These are phyloP conservation scores for Hipparchia semele DNA, from an alignment of 2,888 invertebrate species.

Conservation along the genomic window DNA sequence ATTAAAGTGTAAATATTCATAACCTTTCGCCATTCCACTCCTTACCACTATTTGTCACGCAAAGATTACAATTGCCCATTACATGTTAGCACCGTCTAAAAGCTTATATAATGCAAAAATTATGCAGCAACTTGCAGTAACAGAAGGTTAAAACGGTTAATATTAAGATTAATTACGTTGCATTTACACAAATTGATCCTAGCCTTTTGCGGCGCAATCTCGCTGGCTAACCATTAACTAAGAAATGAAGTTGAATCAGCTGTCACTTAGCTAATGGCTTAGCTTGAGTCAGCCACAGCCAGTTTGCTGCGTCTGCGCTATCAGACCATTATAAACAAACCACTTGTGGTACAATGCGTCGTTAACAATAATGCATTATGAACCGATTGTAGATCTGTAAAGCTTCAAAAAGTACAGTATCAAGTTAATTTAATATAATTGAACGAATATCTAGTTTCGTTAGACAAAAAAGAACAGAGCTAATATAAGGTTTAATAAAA, in stretches of 20 bases:
- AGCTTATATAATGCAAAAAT: slow-evolving; percentile 10
- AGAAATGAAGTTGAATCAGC: slow-evolving; percentile 11
- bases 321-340: slow-evolving; percentile 3
- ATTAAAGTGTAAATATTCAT: not conserved
- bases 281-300: not conserved
- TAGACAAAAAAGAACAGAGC: not conserved
- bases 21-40: slow-evolving; percentile 6
- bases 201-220: slow-evolving; percentile 7
- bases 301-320: not conserved
- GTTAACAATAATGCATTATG: slow-evolving; percentile 4
- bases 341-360: not conserved
- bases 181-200: slow-evolving; percentile 7
- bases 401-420: no score
- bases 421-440: no score
- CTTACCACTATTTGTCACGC: slow-evolving; percentile 11
- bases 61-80: slow-evolving; percentile 8
- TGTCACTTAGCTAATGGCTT: slow-evolving; percentile 15
- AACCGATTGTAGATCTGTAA: not conserved
- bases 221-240: slow-evolving; percentile 5
- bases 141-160: slow-evolving; percentile 6
- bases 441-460: not conserved
- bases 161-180: slow-evolving; percentile 8
- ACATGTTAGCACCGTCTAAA: slow-evolving; percentile 11
- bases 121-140: slow-evolving; percentile 4
- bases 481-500: slow-evolving; percentile 54